phyloP scores from a whole-genome alignment of 2,113 vertebrate genomes.

The Ctenomys sociabilis region DNA sequence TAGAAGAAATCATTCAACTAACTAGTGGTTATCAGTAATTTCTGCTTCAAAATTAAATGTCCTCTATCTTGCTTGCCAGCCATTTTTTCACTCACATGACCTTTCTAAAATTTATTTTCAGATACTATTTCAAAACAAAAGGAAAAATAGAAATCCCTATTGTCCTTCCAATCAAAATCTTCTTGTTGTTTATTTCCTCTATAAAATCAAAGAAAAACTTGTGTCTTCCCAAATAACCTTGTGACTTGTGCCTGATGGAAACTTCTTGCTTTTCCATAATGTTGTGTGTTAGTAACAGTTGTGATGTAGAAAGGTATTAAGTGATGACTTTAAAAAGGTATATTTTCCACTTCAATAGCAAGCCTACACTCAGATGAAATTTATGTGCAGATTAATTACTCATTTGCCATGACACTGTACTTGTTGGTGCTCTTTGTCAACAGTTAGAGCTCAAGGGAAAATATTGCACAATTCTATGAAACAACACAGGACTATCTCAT shows the following conservation, averaged over 20 bases:
- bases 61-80: not conserved
- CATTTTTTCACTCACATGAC: not conserved
- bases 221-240: not conserved
- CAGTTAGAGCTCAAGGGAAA: not conserved
- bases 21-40: not conserved
- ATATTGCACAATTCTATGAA: not conserved
- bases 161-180: not conserved
- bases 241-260: not conserved
- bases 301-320: not conserved
- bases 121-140: not conserved
- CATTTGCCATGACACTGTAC: not conserved
- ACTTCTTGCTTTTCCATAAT: not conserved
- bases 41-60: not conserved
- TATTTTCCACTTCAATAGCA: not conserved
- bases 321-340: too few relatives aligned
- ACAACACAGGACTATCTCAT: not conserved
- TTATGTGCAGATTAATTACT: not conserved
- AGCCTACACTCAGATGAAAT: not conserved
- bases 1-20: not conserved
- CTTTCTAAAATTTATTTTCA: not conserved
- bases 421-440: not conserved
- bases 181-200: not conserved
- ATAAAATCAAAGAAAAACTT: not conserved
- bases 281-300: not conserved
- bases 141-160: not conserved